Conservation (phyloP, 2,888 invertebrate genomes). For the Idaea dimidiata region DNA sequence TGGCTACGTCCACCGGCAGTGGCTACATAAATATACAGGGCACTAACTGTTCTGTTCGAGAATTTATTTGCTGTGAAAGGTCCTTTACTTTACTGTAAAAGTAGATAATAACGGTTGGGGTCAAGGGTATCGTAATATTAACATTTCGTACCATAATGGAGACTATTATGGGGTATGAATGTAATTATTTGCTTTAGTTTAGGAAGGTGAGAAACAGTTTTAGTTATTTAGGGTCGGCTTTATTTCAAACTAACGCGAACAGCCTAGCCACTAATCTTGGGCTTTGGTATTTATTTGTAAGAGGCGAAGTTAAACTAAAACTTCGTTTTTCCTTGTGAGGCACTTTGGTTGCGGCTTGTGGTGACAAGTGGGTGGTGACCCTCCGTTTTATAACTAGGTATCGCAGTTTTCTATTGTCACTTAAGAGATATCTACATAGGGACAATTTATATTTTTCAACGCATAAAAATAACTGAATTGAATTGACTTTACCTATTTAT, state of each 20-base stretch:
- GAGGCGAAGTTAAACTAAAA: background rate
- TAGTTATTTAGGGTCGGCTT: slow-evolving; percentile 1
- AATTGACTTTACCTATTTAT: too few species aligned
- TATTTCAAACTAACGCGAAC: background rate
- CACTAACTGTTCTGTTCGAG: background rate
- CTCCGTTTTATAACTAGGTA: too few species aligned
- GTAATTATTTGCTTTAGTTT: background rate
- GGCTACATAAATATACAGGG: background rate
- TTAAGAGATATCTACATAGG: too few species aligned
- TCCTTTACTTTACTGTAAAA: background rate
- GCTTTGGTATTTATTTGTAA: background rate
- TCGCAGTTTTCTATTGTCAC: too few species aligned
- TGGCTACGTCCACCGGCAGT: background rate
- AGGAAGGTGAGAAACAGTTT: background rate
- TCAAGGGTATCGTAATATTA: slow-evolving; percentile 1
- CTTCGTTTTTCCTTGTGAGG: background rate
- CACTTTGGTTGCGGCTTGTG: too few species aligned
- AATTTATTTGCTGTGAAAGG: background rate
- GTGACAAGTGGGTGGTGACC: too few species aligned
- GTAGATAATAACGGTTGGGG: background rate
- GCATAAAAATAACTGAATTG: too few species aligned
- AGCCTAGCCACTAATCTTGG: background rate
- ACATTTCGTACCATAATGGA: background rate
- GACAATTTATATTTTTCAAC: too few species aligned
- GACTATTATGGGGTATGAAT: background rate